phyloP scores from a whole-genome alignment of 2,113 vertebrate genomes.

The cat (Felis catus) region DNA sequence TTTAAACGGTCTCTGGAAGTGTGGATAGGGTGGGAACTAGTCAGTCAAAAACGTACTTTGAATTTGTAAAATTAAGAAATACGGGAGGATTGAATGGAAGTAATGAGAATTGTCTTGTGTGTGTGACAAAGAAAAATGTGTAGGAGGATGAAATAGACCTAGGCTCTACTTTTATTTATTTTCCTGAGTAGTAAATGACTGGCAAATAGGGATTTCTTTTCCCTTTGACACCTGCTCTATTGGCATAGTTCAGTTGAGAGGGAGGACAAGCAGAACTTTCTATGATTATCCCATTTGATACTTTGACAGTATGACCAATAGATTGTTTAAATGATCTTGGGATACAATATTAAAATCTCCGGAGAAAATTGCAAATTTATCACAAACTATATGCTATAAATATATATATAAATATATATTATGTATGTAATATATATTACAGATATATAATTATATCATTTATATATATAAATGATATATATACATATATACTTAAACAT shows the following conservation, averaged over 20 bases:
- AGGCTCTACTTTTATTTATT: conserved; percentile 50
- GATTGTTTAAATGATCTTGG: conserved; percentile 16
- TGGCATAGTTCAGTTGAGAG: conserved; percentile 15
- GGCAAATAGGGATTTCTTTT: neutral
- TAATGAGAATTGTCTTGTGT: neutral
- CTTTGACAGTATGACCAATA: conserved; percentile 23
- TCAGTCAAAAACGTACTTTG: neutral
- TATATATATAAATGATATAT: too few relatives aligned
- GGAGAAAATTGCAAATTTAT: conserved; percentile 41
- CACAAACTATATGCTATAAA: neutral
- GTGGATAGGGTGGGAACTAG: neutral
- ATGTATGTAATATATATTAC: too few relatives aligned
- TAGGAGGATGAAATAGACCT: neutral
- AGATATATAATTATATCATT: too few relatives aligned
- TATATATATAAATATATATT: too few relatives aligned
- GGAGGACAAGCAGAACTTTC: neutral
- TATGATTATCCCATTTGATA: conserved; percentile 37
- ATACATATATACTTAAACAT: too few relatives aligned
- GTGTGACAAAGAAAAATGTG: neutral
- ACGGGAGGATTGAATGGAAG: neutral
- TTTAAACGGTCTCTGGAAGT: conserved; percentile 15
- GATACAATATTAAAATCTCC: conserved; percentile 5
- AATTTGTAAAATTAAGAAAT: conserved; percentile 27
- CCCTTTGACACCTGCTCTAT: neutral
- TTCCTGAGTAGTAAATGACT: conserved; percentile 42